These are phyloP conservation scores for Leptinotarsa undecemlineata DNA, from an alignment of 1,140 invertebrate genomes.

Conservation along the genomic window DNA sequence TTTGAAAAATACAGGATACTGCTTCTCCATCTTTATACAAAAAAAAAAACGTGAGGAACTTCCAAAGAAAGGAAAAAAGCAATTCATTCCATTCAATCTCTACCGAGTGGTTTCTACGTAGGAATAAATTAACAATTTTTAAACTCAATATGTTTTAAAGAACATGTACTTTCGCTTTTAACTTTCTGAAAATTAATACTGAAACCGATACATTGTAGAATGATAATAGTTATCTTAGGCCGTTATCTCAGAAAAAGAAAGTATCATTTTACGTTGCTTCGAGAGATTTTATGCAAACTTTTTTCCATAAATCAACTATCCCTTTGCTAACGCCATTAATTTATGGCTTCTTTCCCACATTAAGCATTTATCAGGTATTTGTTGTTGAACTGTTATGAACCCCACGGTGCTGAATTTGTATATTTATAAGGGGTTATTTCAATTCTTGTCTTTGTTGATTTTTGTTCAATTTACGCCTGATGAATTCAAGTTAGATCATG, in stretches of 20 bases:
- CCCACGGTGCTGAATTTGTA: no score
- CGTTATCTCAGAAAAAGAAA: conserved; percentile 4
- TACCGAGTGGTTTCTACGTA: no score
- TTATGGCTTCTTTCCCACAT: conserved; percentile 9
- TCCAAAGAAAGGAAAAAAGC: no score
- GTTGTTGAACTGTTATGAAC: no score
- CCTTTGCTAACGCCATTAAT: conserved; percentile 16
- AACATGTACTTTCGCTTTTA: not conserved
- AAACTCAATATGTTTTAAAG: not conserved
- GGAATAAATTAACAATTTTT: not conserved
- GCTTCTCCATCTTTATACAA: no score
- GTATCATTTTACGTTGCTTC: conserved; percentile 14
- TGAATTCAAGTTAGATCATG: no score
- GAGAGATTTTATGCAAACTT: conserved; percentile 13
- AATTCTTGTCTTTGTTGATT: no score
- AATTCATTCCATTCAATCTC: no score
- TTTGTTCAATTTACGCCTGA: no score
- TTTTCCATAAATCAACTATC: conserved; percentile 12
- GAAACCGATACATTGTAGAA: not conserved
- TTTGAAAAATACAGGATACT: no score
- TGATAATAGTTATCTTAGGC: not conserved
- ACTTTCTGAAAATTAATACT: not conserved
- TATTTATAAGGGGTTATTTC: not conserved
- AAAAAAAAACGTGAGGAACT: no score
- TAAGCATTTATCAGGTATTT: conserved; percentile 12